Conservation (phyloP, 1,140 invertebrate species). For the Ptiloglossa arizonensis region DNA sequence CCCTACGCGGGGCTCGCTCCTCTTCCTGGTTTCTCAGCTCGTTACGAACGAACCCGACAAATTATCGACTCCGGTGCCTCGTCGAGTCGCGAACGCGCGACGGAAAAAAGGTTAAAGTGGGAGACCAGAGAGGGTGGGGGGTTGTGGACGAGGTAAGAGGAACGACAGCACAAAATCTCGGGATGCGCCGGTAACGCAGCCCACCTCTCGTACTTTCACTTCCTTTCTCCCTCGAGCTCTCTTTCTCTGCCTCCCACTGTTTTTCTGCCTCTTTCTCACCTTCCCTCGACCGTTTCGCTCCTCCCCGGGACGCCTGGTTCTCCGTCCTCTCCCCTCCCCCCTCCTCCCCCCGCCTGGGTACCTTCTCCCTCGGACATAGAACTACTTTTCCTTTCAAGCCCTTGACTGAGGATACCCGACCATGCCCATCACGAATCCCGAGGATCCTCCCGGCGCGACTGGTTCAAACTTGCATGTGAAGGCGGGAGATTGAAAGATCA, state of each 20-base stretch:
- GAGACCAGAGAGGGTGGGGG: background rate
- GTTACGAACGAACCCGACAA: slow-evolving; percentile 57
- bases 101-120: slow-evolving; percentile 30
- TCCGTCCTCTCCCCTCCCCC: slow-evolving; percentile 26
- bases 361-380: slow-evolving; percentile 78
- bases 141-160: slow-evolving; percentile 54
- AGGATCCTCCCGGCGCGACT: slow-evolving; percentile 33
- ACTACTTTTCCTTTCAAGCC: slow-evolving; percentile 82
- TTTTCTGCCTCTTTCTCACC: slow-evolving; percentile 74
- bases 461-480: background rate
- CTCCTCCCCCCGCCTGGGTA: slow-evolving; percentile 19
- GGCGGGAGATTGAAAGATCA: too few relatives aligned
- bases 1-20: background rate
- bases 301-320: background rate
- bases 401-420: slow-evolving; percentile 72
- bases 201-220: slow-evolving; percentile 78
- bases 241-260: slow-evolving; percentile 57
- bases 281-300: slow-evolving; percentile 54
- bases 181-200: slow-evolving; percentile 69
- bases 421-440: slow-evolving; percentile 73
- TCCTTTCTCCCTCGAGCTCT: slow-evolving; percentile 75
- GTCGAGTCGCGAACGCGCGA: slow-evolving; percentile 19
- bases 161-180: slow-evolving; percentile 72
- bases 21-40: slow-evolving; percentile 57
- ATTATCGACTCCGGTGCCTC: slow-evolving; percentile 48